phyloP scores from a whole-genome alignment of 2,888 invertebrate genomes.

The Drosophila anomelani region DNA sequence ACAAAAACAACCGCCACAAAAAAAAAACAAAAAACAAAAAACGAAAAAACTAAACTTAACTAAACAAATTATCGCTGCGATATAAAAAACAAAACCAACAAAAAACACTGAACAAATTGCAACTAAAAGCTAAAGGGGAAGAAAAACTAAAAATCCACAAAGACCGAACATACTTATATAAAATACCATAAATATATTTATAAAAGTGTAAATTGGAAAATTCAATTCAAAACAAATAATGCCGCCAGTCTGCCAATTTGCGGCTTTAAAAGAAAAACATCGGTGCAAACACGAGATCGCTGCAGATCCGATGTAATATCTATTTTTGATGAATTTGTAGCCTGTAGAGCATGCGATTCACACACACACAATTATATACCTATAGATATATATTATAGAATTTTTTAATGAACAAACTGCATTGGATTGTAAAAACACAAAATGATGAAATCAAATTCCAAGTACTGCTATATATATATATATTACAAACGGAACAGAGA shows the following conservation, averaged over 20 bases:
- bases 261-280: conserved; percentile 33
- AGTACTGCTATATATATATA: conserved; percentile 28
- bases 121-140: conserved; percentile 16
- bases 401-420: conserved; percentile 30
- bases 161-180: conserved; percentile 6
- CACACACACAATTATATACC: conserved; percentile 32
- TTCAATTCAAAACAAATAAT: conserved; percentile 7
- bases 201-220: conserved; percentile 27
- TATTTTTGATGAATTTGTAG: conserved; percentile 46
- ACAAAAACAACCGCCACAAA: conserved; percentile 20
- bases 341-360: conserved; percentile 40
- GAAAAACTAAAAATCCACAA: conserved; percentile 16
- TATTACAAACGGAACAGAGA: conserved; percentile 19
- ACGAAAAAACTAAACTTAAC: conserved; percentile 6
- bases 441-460: conserved; percentile 27
- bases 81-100: conserved; percentile 68
- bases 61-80: conserved; percentile 69
- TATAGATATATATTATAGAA: conserved; percentile 29
- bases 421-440: conserved; percentile 33
- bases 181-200: conserved; percentile 24
- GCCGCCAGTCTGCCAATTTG: conserved; percentile 46
- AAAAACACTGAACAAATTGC: conserved; percentile 51
- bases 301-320: conserved; percentile 24
- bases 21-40: conserved; percentile 4
- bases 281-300: no score